Evolutionary conservation across 2,113 vertebrate genomes (phyloP).

Genomic region (Sphyrna mokarran): DNA sequence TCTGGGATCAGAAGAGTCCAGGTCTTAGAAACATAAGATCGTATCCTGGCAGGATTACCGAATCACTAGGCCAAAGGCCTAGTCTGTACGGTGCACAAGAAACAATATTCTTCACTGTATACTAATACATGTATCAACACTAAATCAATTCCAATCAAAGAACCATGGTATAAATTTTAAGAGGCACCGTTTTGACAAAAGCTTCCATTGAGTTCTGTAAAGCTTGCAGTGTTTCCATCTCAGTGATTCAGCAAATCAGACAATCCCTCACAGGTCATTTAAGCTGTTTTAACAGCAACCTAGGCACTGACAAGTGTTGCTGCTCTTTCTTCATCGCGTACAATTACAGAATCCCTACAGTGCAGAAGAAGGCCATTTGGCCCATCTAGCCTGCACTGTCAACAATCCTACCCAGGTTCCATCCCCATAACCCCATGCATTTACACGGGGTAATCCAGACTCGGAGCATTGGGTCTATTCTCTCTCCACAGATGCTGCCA

Average conservation of each 20-base stretch:
- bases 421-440: no score
- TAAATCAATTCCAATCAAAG: neutral
- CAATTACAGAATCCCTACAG: no score
- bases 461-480: no score
- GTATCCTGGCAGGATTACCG: neutral
- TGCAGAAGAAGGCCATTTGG: no score
- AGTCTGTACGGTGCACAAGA: no score
- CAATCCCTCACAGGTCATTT: neutral
- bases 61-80: neutral
- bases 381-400: no score
- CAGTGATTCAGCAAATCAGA: neutral
- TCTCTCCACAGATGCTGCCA: no score
- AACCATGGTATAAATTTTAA: conserved; percentile 11
- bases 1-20: neutral
- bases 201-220: neutral
- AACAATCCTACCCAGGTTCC: no score
- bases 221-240: neutral
- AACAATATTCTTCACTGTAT: no score
- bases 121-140: no score
- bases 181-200: neutral
- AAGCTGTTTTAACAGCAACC: neutral
- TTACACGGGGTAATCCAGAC: no score
- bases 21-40: neutral
- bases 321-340: neutral
- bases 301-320: neutral